A percentile compares a stretch with the other conserved stretches of the same genome.
phyloP scores from a whole-genome alignment of 2,797 vertebrate genomes.

The Gallinago nigripennis region DNA sequence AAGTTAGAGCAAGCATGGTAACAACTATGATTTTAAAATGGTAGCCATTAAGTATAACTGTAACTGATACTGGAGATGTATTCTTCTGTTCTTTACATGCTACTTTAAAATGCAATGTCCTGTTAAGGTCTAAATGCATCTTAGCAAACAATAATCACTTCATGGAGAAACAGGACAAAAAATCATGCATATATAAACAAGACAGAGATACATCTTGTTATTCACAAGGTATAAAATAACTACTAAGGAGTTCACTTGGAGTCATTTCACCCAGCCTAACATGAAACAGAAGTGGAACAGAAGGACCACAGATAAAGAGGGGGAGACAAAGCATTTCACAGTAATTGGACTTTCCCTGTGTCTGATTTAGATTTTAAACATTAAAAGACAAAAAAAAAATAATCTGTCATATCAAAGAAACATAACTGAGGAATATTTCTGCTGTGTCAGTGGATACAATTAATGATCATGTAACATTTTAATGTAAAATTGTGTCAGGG shows the following conservation, averaged over 20 bases:
- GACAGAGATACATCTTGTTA: background rate
- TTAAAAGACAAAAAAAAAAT: background rate
- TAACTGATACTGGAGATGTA: background rate
- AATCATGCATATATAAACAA: background rate
- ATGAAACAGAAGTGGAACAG: constrained; percentile 7
- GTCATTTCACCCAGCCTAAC: constrained; percentile 6
- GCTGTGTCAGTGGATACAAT: constrained; percentile 61
- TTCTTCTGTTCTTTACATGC: background rate
- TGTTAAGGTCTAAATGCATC: background rate
- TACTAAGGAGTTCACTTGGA: background rate
- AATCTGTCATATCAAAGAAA: background rate
- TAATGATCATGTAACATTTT: constrained; percentile 23
- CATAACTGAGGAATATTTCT: constrained; percentile 65
- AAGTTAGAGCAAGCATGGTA: background rate
- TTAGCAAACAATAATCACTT: constrained; percentile 1
- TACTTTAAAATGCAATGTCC: background rate
- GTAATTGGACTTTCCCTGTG: background rate
- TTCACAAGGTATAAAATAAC: background rate
- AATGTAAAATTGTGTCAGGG: background rate
- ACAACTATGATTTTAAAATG: background rate
- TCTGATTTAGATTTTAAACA: constrained; percentile 33
- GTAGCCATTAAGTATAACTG: background rate
- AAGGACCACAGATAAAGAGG: constrained; percentile 21
- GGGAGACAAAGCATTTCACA: constrained; percentile 29
- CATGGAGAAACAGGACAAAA: background rate